Percentiles rank a stretch among this genome's conserved stretches.
These are phyloP conservation scores for Hemichromis elongatus DNA, from an alignment of 2,113 vertebrate species.

Conservation along the genomic window DNA sequence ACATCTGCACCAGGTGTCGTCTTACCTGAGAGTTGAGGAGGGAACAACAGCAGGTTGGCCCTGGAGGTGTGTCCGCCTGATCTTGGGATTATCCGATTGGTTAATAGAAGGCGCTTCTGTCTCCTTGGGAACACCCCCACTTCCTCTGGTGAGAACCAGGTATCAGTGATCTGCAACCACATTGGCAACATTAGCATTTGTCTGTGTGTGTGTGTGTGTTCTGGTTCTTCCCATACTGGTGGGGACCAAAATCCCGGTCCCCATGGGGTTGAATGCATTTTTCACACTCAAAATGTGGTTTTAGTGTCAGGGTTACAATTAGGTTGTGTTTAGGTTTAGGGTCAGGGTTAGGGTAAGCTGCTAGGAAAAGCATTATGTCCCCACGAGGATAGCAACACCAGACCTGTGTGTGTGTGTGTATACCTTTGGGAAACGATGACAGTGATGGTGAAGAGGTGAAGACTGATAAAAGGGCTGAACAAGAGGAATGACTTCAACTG, in stretches of 20 bases:
- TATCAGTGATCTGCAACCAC: neutral
- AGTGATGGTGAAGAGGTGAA: neutral
- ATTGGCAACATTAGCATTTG: neutral
- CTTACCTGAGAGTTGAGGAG: neutral
- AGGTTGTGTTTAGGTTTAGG: no score
- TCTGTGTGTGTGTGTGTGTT: neutral
- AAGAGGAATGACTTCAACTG: slow-evolving; percentile 16
- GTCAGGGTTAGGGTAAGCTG: no score
- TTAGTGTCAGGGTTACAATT: no score
- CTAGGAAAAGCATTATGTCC: no score
- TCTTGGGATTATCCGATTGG: neutral
- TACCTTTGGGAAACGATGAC: slow-evolving; percentile 7
- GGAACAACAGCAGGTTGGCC: neutral
- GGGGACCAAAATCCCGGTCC: no score
- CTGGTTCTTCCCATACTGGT: no score
- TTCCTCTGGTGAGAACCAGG: slow-evolving; percentile 22
- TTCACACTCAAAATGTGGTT: no score
- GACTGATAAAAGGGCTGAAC: neutral
- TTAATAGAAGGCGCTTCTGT: neutral
- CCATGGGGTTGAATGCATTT: no score
- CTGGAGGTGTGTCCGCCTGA: neutral
- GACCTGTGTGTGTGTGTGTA: rapidly evolving
- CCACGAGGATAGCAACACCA: no score
- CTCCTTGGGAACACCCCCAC: neutral
- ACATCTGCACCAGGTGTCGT: neutral